Percentiles rank a stretch among this genome's conserved stretches.
Conservation (phyloP, 2,888 invertebrate species). For the Creontiades dilutus region DNA sequence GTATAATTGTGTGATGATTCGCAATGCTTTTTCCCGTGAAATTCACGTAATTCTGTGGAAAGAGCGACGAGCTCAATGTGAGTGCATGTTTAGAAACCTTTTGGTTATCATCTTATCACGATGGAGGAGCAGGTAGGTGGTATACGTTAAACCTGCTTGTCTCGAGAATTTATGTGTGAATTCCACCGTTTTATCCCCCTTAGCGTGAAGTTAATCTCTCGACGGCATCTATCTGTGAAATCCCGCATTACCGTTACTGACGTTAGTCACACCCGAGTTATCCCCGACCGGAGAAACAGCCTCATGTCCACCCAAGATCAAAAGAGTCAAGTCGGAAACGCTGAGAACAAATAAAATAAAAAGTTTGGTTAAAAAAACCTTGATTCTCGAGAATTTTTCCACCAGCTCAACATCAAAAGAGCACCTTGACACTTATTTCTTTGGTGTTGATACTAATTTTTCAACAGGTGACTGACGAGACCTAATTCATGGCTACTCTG, state of each 20-base stretch:
- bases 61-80: too few relatives aligned
- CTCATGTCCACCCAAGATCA: not conserved
- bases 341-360: not conserved
- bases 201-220: too few relatives aligned
- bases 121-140: not conserved
- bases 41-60: too few relatives aligned
- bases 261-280: not conserved
- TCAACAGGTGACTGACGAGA: slow-evolving; percentile 13
- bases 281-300: not conserved
- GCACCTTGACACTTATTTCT: not conserved
- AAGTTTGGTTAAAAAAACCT: not conserved
- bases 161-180: not conserved
- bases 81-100: too few relatives aligned
- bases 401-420: not conserved
- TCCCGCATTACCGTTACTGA: not conserved
- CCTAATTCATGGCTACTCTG: not conserved
- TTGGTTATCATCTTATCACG: too few relatives aligned
- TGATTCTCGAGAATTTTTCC: not conserved
- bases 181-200: not conserved
- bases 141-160: not conserved
- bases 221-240: not conserved
- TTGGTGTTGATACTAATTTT: not conserved
- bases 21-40: too few relatives aligned
- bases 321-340: not conserved
- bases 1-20: too few relatives aligned